Evolutionary conservation across 2,888 invertebrate genomes (phyloP).

Genomic region (Drosophila hawaiiensis): DNA sequence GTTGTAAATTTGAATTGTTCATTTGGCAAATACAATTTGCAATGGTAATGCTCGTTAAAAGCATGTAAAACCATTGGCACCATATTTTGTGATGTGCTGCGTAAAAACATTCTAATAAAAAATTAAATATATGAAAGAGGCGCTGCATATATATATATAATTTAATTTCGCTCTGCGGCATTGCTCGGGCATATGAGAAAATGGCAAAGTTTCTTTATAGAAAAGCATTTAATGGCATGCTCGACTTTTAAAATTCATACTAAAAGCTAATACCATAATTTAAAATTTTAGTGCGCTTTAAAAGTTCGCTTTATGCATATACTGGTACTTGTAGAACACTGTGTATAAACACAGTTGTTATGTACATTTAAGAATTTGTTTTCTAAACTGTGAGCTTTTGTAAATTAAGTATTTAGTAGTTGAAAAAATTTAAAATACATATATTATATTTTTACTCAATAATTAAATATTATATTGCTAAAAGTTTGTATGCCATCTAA

Average conservation of each 20-base stretch:
- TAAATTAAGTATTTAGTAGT: neutral
- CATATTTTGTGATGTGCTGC: slow-evolving; percentile 46
- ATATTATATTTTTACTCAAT: neutral
- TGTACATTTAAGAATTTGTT: neutral
- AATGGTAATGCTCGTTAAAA: slow-evolving; percentile 61
- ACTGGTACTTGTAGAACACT: neutral
- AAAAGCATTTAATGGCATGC: neutral
- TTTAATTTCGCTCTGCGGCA: neutral
- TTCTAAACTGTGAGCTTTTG: no score
- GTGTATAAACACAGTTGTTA: neutral
- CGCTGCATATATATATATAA: neutral
- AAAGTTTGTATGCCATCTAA: neutral
- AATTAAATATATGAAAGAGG: slow-evolving; percentile 1
- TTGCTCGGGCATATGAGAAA: neutral
- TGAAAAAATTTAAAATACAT: neutral
- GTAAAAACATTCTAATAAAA: slow-evolving; percentile 40
- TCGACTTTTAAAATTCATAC: slow-evolving; percentile 3
- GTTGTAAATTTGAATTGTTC: slow-evolving; percentile 50
- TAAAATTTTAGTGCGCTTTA: neutral
- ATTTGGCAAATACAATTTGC: slow-evolving; percentile 49
- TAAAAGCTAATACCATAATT: slow-evolving; percentile 1
- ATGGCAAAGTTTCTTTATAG: slow-evolving; percentile 3
- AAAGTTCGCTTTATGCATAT: neutral
- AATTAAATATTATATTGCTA: neutral
- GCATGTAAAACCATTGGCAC: slow-evolving; percentile 50